Base-by-base conservation (phyloP, 2,797 vertebrate species). In the Triplophysa bombifrons region DNA sequence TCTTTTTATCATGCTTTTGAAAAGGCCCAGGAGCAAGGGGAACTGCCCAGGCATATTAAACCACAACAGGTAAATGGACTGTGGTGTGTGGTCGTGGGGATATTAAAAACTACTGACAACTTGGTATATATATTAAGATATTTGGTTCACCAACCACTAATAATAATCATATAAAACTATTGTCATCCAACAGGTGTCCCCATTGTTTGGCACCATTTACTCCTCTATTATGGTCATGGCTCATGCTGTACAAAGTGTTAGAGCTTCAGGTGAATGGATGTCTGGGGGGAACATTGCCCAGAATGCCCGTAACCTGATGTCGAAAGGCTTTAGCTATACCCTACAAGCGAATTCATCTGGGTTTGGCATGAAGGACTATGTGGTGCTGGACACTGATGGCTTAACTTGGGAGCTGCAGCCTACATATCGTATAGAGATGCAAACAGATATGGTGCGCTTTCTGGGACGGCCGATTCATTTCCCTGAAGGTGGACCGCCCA, bases 151-250 rank as follows among this genome's bases (percentile, higher is more conserved):
- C 10, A 65, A 41, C 30, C 63, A 11, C 30, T 46, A 6, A 11
- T 72, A 53, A 71, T 53, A 71, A 20, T 78, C 27, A 63, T 13
- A 13, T 34, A 30, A 66, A 14, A 9, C 10, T 34, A 3, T 46
- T 63, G 41, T 50, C 51, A 61, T 81, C 44, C 34, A 60, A 53
- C 82, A 94, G 93, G 93, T 95, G 19, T 95, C 94, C 9, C 94
- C 94, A 41, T 89, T 95, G 48, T 95, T 95, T 76, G 94, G 94
- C 19, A 95, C 94, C 64, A 92, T 94, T 88, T 94, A 95, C 88
- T 93, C 87, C 86, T 93, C 94, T 0, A 78, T 95, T 3, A 63
- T 94, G 48, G 84, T 94, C 77, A 86, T 94, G 90, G 94, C 94
- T 80, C 90, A 94, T 34, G 90, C 93, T 0, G 87, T 94, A 82